Conservation (phyloP, 2,797 vertebrate species). For the Notolepis coatsorum region DNA sequence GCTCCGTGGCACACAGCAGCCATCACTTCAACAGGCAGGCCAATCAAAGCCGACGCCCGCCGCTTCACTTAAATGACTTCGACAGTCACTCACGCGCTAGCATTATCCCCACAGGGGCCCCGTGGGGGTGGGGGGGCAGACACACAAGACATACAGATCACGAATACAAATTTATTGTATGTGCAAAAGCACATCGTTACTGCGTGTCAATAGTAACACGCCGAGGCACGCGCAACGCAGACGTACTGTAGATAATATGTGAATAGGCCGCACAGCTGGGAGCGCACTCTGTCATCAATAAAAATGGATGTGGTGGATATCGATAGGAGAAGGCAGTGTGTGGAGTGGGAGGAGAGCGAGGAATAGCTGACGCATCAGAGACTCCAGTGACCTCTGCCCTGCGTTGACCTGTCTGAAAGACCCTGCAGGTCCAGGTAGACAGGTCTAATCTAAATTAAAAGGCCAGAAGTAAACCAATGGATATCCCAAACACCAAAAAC, state of each 20-base stretch:
- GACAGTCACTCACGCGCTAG: constrained; percentile 64
- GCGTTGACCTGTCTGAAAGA: constrained; percentile 27
- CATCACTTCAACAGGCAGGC: constrained; percentile 69
- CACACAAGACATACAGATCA: constrained; percentile 10
- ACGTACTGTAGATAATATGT: no score
- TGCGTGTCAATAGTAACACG: background rate
- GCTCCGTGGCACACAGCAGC: constrained; percentile 65
- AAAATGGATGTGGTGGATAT: constrained; percentile 24
- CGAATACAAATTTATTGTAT: constrained; percentile 23
- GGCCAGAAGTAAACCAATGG: no score
- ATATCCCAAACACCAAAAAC: no score
- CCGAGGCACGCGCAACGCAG: background rate
- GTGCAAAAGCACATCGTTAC: constrained; percentile 6
- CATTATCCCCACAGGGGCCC: constrained; percentile 32
- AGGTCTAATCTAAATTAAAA: constrained; percentile 19
- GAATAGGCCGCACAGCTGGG: no score
- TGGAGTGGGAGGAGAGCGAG: background rate
- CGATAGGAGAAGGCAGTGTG: background rate
- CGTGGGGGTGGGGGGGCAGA: constrained; percentile 6
- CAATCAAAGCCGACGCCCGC: constrained; percentile 77
- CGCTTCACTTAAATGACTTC: constrained; percentile 71
- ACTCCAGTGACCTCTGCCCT: constrained; percentile 24
- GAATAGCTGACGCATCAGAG: background rate
- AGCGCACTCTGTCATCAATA: background rate
- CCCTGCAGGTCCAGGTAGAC: constrained; percentile 16